Base-by-base conservation (phyloP, 2,113 vertebrate species). In the Sinocyclocheilus anophthalmus region DNA sequence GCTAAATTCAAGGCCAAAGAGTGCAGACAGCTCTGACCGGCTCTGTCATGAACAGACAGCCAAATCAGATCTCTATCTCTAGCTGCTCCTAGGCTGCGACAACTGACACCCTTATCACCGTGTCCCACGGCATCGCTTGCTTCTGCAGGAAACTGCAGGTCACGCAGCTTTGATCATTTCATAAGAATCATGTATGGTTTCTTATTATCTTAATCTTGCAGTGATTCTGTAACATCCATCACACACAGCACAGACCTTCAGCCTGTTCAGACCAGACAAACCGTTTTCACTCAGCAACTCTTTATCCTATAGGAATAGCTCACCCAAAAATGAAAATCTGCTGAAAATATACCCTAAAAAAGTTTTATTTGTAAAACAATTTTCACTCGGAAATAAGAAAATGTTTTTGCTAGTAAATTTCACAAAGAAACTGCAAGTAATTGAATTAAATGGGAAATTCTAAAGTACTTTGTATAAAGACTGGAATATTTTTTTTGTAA, bases 51-150 rank as follows among this genome's bases (percentile, higher is more conserved):
- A 65, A 22, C 20, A 20, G 55, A 39, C 55, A 61, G 55, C 11
- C 33, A 39, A 61, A 39, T 45, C 39, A 81, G 79, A 81, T 81
- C 57, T 42, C 39, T 48, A 67, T 80, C 77, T 80, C 55, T 7
- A n/a, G 45, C 22, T 65, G 39, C 22, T 42, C 22, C 7, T 57
- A 63, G 33, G 8, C 59, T 9, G 39, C 39, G 0, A 9, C 79
- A 65, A 9, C 26, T 81, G 13, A 65, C 37, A 26, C 12, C 14
- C 39, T 45, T 81, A 81, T 81, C 79, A 48, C 7, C 9, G 7
- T 0, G 14, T 45, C n/a, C 59, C 79, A 61, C 48, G 57, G 59
- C 16, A 81, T 45, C n/a, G 9, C 33, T 80, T 42, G 11, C 55
- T 24, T 22, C 55, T 6, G 33, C 77, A 24, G 76, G 33, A 79